Evolutionary conservation across 2,888 invertebrate species (phyloP).

Genomic region (Xestia rhomboidea): DNA sequence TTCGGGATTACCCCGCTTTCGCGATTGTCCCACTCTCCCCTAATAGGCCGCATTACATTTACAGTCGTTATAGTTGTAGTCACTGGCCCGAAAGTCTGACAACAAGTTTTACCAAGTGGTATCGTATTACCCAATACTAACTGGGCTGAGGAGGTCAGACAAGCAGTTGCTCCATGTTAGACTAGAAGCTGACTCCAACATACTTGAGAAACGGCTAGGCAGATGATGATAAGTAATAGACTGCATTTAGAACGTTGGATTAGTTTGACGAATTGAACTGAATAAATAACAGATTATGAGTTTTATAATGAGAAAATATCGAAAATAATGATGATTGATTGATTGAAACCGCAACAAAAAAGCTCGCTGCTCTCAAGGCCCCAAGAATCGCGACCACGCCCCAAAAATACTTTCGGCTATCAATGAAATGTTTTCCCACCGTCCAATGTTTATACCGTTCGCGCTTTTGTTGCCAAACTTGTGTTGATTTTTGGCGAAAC

Average conservation of each 20-base stretch:
- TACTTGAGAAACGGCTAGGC: not conserved
- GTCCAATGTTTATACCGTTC: slow-evolving; percentile 24
- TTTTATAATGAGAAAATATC: not conserved
- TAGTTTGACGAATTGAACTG: not conserved
- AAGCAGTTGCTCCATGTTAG: too few relatives aligned
- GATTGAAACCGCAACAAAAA: not conserved
- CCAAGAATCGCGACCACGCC: slow-evolving; percentile 19
- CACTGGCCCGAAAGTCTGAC: too few relatives aligned
- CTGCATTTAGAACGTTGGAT: not conserved
- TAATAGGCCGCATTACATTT: not conserved
- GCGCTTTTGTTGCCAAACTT: slow-evolving; percentile 34
- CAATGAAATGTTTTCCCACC: slow-evolving; percentile 41
- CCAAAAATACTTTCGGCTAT: slow-evolving; percentile 42
- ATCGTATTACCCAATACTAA: too few relatives aligned
- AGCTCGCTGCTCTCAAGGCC: not conserved
- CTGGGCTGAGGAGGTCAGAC: too few relatives aligned
- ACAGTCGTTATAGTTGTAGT: not conserved
- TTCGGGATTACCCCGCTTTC: too few relatives aligned
- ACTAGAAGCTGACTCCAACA: not conserved
- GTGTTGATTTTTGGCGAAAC: slow-evolving; percentile 54
- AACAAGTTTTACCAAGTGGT: too few relatives aligned
- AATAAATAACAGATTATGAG: not conserved
- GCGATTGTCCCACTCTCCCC: too few relatives aligned
- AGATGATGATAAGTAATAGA: not conserved
- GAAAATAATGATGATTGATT: not conserved